Percentiles rank a stretch among this genome's conserved stretches.
Conservation (phyloP, 2,888 invertebrate species). For the Tetheella fluctuosa region DNA sequence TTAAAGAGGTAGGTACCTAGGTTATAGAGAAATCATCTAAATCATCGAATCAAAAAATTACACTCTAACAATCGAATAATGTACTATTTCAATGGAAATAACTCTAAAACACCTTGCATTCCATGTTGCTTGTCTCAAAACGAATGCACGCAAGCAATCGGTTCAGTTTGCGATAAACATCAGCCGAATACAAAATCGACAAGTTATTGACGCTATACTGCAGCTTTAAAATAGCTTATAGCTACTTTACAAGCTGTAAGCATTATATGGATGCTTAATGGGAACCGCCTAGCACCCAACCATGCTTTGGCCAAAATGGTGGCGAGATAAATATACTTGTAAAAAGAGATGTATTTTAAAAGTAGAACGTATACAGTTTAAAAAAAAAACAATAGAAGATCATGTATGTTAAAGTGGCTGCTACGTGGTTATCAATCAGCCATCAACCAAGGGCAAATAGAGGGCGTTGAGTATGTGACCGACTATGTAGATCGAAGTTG, state of each 20-base stretch:
- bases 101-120: conserved; percentile 10
- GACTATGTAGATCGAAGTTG: too few species aligned
- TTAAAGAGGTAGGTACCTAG: too few species aligned
- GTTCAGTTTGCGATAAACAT: conserved; percentile 21
- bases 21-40: too few species aligned
- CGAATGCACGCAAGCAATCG: conserved; percentile 13
- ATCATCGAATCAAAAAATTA: too few species aligned
- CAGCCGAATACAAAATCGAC: conserved; percentile 14
- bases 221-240: conserved; percentile 10
- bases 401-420: too few species aligned
- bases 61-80: too few species aligned
- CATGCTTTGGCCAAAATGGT: background rate
- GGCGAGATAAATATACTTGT: background rate
- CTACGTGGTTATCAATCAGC: too few species aligned
- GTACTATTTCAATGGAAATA: background rate
- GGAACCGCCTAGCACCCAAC: background rate
- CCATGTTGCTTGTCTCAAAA: conserved; percentile 14
- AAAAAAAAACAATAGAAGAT: too few species aligned
- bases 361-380: too few species aligned
- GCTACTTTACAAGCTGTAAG: background rate
- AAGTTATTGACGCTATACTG: background rate
- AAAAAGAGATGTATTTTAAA: too few species aligned
- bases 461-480: too few species aligned
- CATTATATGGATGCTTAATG: background rate
- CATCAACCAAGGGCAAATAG: too few species aligned